Percentiles rank a stretch among this genome's conserved stretches.
Evolutionary conservation across 2,888 invertebrate genomes (phyloP).

Genomic region (Miltochrista miniata): DNA sequence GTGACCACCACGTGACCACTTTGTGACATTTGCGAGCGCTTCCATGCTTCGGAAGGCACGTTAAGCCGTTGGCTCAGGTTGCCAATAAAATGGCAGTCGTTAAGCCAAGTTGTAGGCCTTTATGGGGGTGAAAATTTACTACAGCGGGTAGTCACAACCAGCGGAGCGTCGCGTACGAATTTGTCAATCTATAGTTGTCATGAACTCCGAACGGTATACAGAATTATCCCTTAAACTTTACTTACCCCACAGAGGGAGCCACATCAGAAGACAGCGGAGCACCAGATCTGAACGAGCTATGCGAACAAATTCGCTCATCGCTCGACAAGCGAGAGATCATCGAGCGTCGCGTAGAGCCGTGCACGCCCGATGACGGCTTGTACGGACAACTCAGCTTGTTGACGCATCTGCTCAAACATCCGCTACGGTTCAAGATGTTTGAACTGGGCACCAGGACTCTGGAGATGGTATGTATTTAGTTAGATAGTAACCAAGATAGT

Average conservation of each 20-base stretch:
- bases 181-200: no score
- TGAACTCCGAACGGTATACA: background rate
- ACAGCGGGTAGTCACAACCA: no score
- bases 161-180: no score
- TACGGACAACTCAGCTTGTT: slow-evolving; percentile 93
- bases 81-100: no score
- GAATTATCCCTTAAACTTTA: background rate
- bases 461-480: slow-evolving; percentile 72
- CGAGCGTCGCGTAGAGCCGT: slow-evolving; percentile 91
- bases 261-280: slow-evolving; percentile 77
- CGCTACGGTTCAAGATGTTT: slow-evolving; percentile 92
- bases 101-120: no score
- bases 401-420: slow-evolving; percentile 95
- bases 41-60: no score
- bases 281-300: slow-evolving; percentile 87
- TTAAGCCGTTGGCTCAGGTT: no score
- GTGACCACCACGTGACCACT: no score
- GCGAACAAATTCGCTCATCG: slow-evolving; percentile 88
- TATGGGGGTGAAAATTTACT: no score
- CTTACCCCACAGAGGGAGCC: slow-evolving; percentile 58
- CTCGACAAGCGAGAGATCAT: slow-evolving; percentile 91
- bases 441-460: slow-evolving; percentile 88
- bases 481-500: no score
- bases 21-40: no score
- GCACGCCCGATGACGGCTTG: slow-evolving; percentile 94